Conservation (phyloP, 2,113 vertebrate genomes). For the Python bivittatus region DNA sequence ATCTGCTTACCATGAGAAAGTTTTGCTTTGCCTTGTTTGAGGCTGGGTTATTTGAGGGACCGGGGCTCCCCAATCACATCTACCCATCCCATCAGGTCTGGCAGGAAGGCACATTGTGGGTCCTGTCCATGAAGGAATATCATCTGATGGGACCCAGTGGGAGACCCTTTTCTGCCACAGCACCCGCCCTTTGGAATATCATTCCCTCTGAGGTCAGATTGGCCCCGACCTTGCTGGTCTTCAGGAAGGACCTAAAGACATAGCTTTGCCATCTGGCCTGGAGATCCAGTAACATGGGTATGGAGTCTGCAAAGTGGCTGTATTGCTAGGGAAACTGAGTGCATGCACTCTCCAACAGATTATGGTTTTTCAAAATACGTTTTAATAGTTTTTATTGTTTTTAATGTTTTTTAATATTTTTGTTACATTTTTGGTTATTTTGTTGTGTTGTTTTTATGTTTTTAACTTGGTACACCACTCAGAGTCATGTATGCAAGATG, state of each 20-base stretch:
- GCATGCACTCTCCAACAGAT: not conserved
- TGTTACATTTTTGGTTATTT: not conserved
- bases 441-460: not conserved
- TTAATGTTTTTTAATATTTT: not conserved
- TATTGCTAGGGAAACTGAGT: not conserved
- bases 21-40: not conserved
- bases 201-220: not conserved
- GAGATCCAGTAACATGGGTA: not conserved
- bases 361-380: not conserved
- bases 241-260: not conserved
- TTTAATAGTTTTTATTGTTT: not conserved
- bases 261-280: not conserved
- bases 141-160: no score
- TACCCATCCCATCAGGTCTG: not conserved
- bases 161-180: not conserved
- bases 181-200: not conserved
- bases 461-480: not conserved
- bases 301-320: not conserved
- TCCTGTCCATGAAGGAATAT: not conserved
- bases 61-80: not conserved
- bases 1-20: not conserved
- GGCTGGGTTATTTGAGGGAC: not conserved
- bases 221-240: not conserved
- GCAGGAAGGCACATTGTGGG: not conserved
- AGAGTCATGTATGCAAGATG: not conserved